Base-by-base conservation (phyloP, 2,888 invertebrate genomes). In the Neuroscelio doddi region DNA sequence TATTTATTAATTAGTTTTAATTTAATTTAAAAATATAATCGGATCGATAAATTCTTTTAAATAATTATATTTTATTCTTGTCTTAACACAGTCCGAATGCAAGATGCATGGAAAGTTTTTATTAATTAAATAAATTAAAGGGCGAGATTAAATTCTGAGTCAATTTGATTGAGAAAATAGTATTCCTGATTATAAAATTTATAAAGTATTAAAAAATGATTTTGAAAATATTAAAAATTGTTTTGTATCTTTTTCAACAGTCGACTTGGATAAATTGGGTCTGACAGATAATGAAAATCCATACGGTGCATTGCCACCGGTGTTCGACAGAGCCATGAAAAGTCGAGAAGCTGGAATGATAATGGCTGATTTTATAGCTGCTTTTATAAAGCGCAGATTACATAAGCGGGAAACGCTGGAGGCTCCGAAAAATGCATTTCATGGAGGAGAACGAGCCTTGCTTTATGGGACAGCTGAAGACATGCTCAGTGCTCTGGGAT, bases 251-350 rank as follows among this genome's bases (percentile, higher is more conserved):
- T 46, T 30, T 32, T 55, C 65, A 85, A 29, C 86, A 94, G 94
- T 94, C 83, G 93, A 94, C 79, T 94, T 94, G 80, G 93, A 93
- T 84, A 92, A 93, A 82, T 85, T 94, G 69, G 94, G 94, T 9
- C 82, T 94, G 72, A 94, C 94, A n/a, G 94, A 94, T 80, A 94
- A 94, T 80, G 93, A 94, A 80, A 94, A 94, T 85, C 94, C 94
- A 0, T 91, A 93, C 77, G 94, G 94, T 10, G 91, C 91, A 38
- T 83, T 94, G 53, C 93, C 94, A 0, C 91, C 93, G 0, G 86
- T 93, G 2, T 88, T 94, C 70, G 91, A 91, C 0, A 86, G 93
- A 64, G 92, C 92, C 2, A 90, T 93, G 88, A 84, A 83, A 15
- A 91, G 93, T 2, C 87, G 90, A 69, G 88, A 91, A 5, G 93